Base-by-base conservation (phyloP, 2,888 invertebrate genomes). In the Polydrusus tereticollis region DNA sequence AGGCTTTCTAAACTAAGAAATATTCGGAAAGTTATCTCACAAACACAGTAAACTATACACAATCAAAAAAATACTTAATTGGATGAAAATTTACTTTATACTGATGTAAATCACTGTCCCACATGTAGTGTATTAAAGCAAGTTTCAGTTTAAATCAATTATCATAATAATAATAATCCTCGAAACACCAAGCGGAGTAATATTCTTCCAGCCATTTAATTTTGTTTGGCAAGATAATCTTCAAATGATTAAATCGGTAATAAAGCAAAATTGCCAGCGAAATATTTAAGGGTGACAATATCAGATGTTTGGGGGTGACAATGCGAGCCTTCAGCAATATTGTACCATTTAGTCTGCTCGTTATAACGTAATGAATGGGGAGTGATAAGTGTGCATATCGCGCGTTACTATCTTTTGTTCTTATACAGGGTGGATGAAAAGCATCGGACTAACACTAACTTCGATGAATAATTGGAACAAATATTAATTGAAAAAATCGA, bases 141-240 rank as follows among this genome's bases (percentile, higher is more conserved):
- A n/a, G n/a, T n/a, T n/a, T n/a, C n/a, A n/a, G n/a, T n/a, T n/a
- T n/a, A n/a, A n/a, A n/a, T n/a, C n/a, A n/a, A n/a, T n/a, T n/a
- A n/a, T n/a, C n/a, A n/a, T n/a, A n/a, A n/a, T n/a, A n/a, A n/a
- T n/a, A n/a, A 66, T 43, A 58, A 45, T 45, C 38, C 57, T 45
- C 12, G 21, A 55, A 12, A 62, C 60, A 50, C 59, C 52, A 67
- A 62, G 63, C 29, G 66, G 45, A 72, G 72, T 68, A 20, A 73
- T 63, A 66, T 52, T 65, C 67, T 66, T 73, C 68, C 59, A 57
- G 43, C 64, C 57, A 59, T 70, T 74, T 60, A 74, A 74, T 84
- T 84, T 82, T 84, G 63, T 69, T 80, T 82, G 80, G 75, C 82
- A 67, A 68, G 71, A 73, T 78, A 78, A 78, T 77, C 76, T 75